phyloP scores from a whole-genome alignment of 2,797 vertebrate species.

The Eulemur coronatus region DNA sequence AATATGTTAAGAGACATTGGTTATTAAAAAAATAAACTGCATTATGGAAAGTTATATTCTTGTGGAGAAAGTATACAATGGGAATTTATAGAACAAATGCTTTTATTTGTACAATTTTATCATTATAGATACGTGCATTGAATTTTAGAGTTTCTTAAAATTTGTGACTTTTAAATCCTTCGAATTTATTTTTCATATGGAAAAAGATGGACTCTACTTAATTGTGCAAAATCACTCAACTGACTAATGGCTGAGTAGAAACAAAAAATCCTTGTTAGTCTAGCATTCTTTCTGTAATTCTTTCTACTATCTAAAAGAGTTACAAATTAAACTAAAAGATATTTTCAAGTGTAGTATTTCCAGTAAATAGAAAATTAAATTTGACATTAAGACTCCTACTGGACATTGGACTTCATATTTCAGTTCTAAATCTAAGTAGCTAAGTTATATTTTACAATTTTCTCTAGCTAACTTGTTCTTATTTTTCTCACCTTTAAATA shows the following conservation, averaged over 20 bases:
- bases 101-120: background rate
- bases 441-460: background rate
- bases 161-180: background rate
- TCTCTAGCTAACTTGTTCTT: background rate
- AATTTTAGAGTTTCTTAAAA: background rate
- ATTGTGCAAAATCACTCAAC: background rate
- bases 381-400: background rate
- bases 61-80: background rate
- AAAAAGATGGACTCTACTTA: background rate
- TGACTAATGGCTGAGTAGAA: background rate
- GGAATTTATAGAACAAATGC: background rate
- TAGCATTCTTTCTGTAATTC: background rate
- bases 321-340: background rate
- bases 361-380: background rate
- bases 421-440: background rate
- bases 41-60: background rate
- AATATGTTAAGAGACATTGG: background rate
- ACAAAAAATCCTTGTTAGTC: background rate
- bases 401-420: background rate
- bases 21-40: background rate
- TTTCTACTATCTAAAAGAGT: background rate
- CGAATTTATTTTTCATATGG: background rate
- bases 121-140: background rate
- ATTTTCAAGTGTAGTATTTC: slow-evolving; percentile 18
- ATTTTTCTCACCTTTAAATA: background rate